Base-by-base conservation (phyloP, 2,888 invertebrate genomes). In the Cataglyphis cursor region DNA sequence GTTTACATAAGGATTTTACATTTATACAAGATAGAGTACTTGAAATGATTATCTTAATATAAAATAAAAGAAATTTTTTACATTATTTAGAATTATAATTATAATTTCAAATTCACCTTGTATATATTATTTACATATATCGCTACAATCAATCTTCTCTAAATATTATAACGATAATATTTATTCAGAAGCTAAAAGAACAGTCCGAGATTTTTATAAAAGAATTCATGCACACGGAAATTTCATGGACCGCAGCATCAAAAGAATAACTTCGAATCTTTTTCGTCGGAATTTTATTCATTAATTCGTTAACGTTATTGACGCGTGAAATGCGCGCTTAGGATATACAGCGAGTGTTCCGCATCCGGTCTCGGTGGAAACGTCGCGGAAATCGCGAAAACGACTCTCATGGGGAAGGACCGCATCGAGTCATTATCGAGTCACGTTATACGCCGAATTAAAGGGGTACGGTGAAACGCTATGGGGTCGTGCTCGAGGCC, bases 401-500 rank as follows among this genome's bases (percentile, higher is more conserved):
- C 75, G 72, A 65, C 54, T 85, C 87, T 75, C 87, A 66, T 74
- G 88, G 76, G 84, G 78, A 83, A 87, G 84, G 76, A 21, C 54
- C 44, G 81, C 81, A 48, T 48, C 48, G 70, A 82, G 85, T 84
- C 87, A 89, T 91, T 91, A 92, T 92, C 90, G 92, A 90, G 91
- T 84, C 75, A 88, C 89, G 90, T 91, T 90, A 88, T 89, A 90
- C 89, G 90, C 87, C 88, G 88, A 89, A 92, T 92, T 91, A 93
- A 93, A 92, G 91, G 92, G 92, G 90, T 92, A 89, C 89, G 89
- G 89, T 90, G 86, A 91, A 91, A 91, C 90, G 89, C 91, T 89
- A 90, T 92, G 91, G 93, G 92, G 93, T 92, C 91, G 92, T 87
- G 89, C 87, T 88, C 90, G 90, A 92, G 89, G 92, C 93, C 93